Evolutionary conservation across 1,140 invertebrate species (phyloP), one percentile per base, ranked within the genome.

Genomic region (Xylocopa sonorina): DNA sequence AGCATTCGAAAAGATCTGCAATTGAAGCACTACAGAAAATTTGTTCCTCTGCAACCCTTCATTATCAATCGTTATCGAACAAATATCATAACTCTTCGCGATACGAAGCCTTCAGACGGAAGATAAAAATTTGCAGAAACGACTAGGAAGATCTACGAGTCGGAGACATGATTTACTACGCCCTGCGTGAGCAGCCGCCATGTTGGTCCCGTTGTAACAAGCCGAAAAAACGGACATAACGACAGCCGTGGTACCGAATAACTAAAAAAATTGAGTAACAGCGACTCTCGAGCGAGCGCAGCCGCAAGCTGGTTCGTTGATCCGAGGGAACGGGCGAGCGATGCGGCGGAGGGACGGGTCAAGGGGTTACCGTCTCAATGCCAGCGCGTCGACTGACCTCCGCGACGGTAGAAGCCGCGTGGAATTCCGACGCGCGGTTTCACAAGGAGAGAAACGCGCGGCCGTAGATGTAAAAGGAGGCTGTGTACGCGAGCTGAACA

Each of bases 291-390:
- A 60, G 12, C 10, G 10, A 46, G 14, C n/a, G n/a, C 14, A 46
- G 12, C 5, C 3, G 6, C 24, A 24, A 0, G 16, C 34, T 16
- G n/a, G 12, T 50, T 32, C 18, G 7, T 9, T 14, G 29, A n/a
- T 58, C 14, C 21, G 27, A n/a, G 32, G 41, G 14, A 53, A 38
- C 3, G 0, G 38, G 38, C 16, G 27, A 78, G 53, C 12, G 5
- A 43, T 14, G 53, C 12, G 5, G 27, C 6, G 63, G 21, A 66
- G 27, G 10, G 63, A 32, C 2, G 27, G 9, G 67, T 71, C 77
- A 53, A 46, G n/a, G 50, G 77, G 72, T 86, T 82, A 68, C 38
- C 50, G 63, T 87, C 48, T 88, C 84, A 85, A 87, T 88, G 81
- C 77, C 80, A 77, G 34, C 27, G 24, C 32, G 48, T 5, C 29